Evolutionary conservation across 2,888 invertebrate genomes (phyloP), one percentile per base, ranked within the genome.

Genomic region (Oligia strigilis): DNA sequence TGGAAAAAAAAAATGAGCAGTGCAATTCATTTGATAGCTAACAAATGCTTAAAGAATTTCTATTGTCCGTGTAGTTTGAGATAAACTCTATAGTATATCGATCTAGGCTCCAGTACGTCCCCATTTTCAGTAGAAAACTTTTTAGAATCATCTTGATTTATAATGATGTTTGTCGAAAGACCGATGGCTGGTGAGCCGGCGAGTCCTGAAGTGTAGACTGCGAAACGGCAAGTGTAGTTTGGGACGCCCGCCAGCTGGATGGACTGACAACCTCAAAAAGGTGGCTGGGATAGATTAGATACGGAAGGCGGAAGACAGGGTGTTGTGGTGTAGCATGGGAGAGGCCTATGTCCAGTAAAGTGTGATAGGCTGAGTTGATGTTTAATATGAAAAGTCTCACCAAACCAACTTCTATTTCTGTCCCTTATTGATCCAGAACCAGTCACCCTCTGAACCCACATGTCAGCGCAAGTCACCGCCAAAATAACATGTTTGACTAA

Each of bases 401-500:
- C 2, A 55, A 36, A 58, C 23, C 23, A 43, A 36, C 11, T 43
- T 23, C 52, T 71, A 1, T 23, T 78, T 23, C 19, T 19, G 3
- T 43, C 19, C 6, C 17, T 14, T 17, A 49, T 40, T 62, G 29
- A 66, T 46, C 13, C 19, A 72, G 13, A 62, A 55, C 29, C 52
- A 71, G n/a, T 67, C 17, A 62, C 23, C n/a, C 29, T 23, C 4
- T 14, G 36, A 58, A 46, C 11, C 60, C n/a, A 55, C 72, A 64
- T 65, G 60, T 62, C 36, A 73, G n/a, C 36, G 6, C 43, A 64
- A 58, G 66, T 58, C 78, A 52, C 43, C 49, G 29, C 60, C 70
- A 75, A 65, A 46, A 52, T 19, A 71, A 73, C 71, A 78, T 74
- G 70, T 65, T 40, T 72, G 69, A 69, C 72, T 72, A 75, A 87